Base-by-base conservation (phyloP, 1,140 invertebrate genomes). In the Drosophila elegans region DNA sequence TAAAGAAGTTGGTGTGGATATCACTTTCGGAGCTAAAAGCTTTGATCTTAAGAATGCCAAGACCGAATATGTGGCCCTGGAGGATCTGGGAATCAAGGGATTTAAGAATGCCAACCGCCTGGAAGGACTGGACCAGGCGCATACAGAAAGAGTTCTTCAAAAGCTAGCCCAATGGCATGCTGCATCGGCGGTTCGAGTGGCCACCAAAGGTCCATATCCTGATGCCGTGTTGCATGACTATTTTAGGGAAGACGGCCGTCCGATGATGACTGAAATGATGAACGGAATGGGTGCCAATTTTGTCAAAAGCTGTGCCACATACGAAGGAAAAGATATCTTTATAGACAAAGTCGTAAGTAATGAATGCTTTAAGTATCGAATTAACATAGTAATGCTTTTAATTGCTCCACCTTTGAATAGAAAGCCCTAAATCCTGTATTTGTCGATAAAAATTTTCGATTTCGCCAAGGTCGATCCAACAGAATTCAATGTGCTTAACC, bases 401-500 rank as follows among this genome's bases (percentile, higher is more conserved):
- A 9, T 44, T 13, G 29, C 36, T n/a, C 16, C 1, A 6, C 16
- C 3, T 36, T 16, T 5, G 1, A 32, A 7, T 36, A 88, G 81
- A 74, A 60, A 74, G 42, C 59, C 0, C 12, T 91, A 0, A 46
- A 77, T 5, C 63, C 66, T 2, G 46, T 41, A 13, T 3, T 71
- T 9, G 36, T 59, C 0, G 84, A 89, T 51, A 59, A 72, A 72
- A 49, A 6, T 80, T 3, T 72, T 75, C 3, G 72, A 85, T 21
- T 51, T 63, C 9, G 41, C 42, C 3, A 82, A 85, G 27, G 0
- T 53, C 0, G 78, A 94, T 36, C 64, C 91, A 0, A 93, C 93
- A 9, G 93, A 94, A 25, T 95, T 95, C 54, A 93, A 94, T 71
- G 95, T 94, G 0, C 82, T 96, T 3, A 94, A 94, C 74, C 95